Base-by-base conservation (phyloP, 1,140 invertebrate species). In the Pseudomyrmex dendroicus region DNA sequence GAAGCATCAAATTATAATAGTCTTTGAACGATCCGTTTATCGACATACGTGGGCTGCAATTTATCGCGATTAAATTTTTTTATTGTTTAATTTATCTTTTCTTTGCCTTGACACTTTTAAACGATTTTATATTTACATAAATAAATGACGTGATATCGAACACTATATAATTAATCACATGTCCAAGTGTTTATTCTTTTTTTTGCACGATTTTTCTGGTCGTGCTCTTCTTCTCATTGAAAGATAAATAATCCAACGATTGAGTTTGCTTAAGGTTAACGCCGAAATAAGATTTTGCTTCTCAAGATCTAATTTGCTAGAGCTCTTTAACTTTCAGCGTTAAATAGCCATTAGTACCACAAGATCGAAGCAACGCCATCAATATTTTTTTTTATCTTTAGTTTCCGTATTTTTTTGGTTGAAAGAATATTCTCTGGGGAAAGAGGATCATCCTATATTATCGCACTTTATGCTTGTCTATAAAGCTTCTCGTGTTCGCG, bases 161-260 rank as follows among this genome's bases (percentile, higher is more conserved):
- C 15, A 8, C 0, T 70, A 67, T 7, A 35, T 72, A 80, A 80
- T 80, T 70, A 70, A 80, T 70, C 15, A 35, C 35, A 70, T 5
- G 20, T 25, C 35, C 9, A 46, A 59, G 48, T 48, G 66, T 20
- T 22, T 22, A 25, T 72, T 48, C 48, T 61, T 70, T 68, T 13
- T 13, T 35, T 35, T 35, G 20, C 54, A 4, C 8, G 15, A 5
- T 59, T 46, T 13, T 8, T 59, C 17, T 20, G 44, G 1, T 12
- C 8, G 5, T 5, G 5, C 4, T 50, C 1, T 57, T 35, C 25
- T 13, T 59, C 15, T 56, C 15, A 59, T 17, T 2, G 20, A 12
- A 72, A 72, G 52, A 72, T 59, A 17, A 80, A 72, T 72, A 72
- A 80, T 72, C 54, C 20, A 46, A 72, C 15, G 54, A 59, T 61